phyloP scores from a whole-genome alignment of 2,797 vertebrate species.

The Peromyscus melanophrys region DNA sequence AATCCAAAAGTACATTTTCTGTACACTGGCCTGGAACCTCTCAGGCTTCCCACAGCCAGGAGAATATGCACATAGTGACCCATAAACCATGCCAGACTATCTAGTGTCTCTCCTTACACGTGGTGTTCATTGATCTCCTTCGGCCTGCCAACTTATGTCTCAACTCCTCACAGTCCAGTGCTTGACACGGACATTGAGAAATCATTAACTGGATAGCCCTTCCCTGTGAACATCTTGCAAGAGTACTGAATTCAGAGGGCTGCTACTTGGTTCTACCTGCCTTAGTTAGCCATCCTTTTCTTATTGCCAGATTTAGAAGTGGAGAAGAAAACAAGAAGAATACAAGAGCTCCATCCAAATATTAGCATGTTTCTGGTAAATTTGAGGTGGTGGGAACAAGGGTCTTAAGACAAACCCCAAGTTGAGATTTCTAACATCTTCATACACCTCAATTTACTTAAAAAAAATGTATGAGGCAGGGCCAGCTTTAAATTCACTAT shows the following conservation, averaged over 20 bases:
- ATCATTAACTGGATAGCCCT: neutral
- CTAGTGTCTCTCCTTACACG: neutral
- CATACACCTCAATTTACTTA: neutral
- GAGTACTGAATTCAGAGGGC: neutral
- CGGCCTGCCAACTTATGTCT: neutral
- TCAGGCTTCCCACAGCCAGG: neutral
- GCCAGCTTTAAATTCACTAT: neutral
- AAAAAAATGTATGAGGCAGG: neutral
- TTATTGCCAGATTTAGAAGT: slow-evolving; percentile 15
- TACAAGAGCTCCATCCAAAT: neutral
- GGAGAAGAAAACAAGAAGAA: neutral
- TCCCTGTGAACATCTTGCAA: neutral
- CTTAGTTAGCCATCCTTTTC: neutral
- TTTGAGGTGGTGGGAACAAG: neutral
- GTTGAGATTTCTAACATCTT: slow-evolving; percentile 1
- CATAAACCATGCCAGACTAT: neutral
- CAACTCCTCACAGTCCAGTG: neutral
- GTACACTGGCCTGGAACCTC: neutral
- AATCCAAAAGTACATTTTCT: neutral
- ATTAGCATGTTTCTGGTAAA: slow-evolving; percentile 11
- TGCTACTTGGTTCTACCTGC: neutral
- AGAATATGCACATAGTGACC: neutral
- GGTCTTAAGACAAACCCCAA: neutral
- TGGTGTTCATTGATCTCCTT: neutral
- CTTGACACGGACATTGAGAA: neutral